Percentiles rank a stretch among this genome's conserved stretches.
Conservation (phyloP, 2,888 invertebrate species). For the Philonicus albiceps region DNA sequence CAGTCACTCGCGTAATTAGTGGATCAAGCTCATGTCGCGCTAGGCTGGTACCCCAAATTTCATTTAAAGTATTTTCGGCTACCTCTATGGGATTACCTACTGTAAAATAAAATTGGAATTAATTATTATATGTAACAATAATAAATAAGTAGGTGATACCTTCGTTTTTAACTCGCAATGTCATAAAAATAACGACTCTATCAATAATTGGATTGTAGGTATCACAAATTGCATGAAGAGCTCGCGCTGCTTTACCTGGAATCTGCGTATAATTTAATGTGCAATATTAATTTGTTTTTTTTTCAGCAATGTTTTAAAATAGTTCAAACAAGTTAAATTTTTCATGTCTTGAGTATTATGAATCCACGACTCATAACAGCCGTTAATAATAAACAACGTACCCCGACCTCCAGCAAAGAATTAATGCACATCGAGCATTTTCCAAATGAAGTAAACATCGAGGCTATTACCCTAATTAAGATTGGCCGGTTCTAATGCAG, state of each 20-base stretch:
- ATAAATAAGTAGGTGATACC: slow-evolving; percentile 40
- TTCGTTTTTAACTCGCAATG: slow-evolving; percentile 51
- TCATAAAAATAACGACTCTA: slow-evolving; percentile 63
- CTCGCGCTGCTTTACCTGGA: slow-evolving; percentile 58
- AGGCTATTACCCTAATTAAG: too few species aligned
- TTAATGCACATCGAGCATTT: too few species aligned
- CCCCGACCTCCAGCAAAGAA: too few species aligned
- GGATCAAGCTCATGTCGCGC: slow-evolving; percentile 54
- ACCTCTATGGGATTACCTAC: slow-evolving; percentile 49
- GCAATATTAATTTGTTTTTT: neutral
- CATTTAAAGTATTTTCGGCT: slow-evolving; percentile 53
- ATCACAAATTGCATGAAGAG: slow-evolving; percentile 69
- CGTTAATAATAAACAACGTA: too few species aligned
- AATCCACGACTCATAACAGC: too few species aligned
- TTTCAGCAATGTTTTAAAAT: too few species aligned
- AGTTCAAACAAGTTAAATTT: too few species aligned
- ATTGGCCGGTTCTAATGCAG: too few species aligned
- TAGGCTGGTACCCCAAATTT: slow-evolving; percentile 56
- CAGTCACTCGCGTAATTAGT: slow-evolving; percentile 58
- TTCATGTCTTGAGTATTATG: too few species aligned
- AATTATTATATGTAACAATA: neutral
- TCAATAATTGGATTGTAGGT: slow-evolving; percentile 63
- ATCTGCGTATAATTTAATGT: slow-evolving; percentile 52
- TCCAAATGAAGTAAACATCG: too few species aligned
- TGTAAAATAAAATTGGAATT: neutral